Evolutionary conservation across 1,140 invertebrate species (phyloP).

Genomic region (Brachionus sp.): DNA sequence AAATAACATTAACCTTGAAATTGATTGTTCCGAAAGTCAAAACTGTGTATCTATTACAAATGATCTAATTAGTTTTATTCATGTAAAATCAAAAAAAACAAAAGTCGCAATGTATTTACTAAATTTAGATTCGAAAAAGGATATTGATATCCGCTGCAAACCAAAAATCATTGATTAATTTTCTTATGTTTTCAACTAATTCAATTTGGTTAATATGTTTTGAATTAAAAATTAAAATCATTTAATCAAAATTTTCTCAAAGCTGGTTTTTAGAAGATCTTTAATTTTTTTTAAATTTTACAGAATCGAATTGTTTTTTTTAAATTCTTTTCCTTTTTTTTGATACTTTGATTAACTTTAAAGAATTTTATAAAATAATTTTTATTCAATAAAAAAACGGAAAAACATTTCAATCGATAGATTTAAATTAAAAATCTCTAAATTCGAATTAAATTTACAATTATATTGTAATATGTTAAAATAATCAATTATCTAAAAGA

Average conservation of each 20-base stretch:
- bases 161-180: neutral
- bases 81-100: neutral
- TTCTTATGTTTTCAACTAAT: too few species aligned
- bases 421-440: neutral
- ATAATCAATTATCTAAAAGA: neutral
- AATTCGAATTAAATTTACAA: conserved; percentile 24
- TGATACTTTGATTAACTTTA: neutral
- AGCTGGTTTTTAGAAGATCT: too few species aligned
- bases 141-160: neutral
- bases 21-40: conserved; percentile 40
- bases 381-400: neutral
- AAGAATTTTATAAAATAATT: neutral
- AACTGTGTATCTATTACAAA: conserved; percentile 16
- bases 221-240: neutral
- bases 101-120: neutral
- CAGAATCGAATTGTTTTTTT: too few species aligned
- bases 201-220: too few species aligned
- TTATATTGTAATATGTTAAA: neutral
- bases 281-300: too few species aligned
- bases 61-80: neutral
- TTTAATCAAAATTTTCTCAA: neutral
- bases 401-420: neutral
- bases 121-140: neutral
- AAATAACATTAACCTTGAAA: neutral
- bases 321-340: neutral